Percentiles rank a stretch among this genome's conserved stretches.
Conservation (phyloP, 2,113 vertebrate genomes). For the Strigops habroptila region DNA sequence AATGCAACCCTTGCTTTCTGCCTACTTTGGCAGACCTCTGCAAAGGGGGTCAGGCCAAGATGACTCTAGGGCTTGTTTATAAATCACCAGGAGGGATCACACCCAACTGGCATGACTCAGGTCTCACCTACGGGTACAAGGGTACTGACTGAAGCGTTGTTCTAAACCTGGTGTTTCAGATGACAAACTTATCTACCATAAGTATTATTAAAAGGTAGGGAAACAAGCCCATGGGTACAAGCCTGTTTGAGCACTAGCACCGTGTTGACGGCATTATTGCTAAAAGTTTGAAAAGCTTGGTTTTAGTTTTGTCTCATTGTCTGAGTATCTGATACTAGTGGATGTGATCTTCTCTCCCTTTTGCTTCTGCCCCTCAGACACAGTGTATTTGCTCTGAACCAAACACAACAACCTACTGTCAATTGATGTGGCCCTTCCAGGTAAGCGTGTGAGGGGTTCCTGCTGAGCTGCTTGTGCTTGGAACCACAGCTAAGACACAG, state of each 20-base stretch:
- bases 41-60: neutral
- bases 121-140: neutral
- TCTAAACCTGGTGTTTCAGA: neutral
- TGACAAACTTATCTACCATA: neutral
- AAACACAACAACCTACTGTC: neutral
- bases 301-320: neutral
- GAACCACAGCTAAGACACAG: neutral
- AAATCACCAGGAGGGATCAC: neutral
- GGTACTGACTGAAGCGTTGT: neutral
- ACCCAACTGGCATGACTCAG: neutral
- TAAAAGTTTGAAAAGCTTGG: neutral
- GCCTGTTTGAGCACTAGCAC: neutral
- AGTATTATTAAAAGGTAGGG: neutral
- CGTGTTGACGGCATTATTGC: neutral
- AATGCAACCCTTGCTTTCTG: neutral
- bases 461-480: neutral
- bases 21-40: neutral
- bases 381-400: neutral
- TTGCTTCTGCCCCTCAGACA: neutral
- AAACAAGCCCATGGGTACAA: neutral
- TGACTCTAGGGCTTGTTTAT: neutral
- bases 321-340: neutral
- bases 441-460: neutral
- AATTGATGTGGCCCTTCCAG: neutral
- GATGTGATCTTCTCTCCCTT: neutral